Base-by-base conservation (phyloP, 1,140 invertebrate genomes). In the Bombus sylvicola region DNA sequence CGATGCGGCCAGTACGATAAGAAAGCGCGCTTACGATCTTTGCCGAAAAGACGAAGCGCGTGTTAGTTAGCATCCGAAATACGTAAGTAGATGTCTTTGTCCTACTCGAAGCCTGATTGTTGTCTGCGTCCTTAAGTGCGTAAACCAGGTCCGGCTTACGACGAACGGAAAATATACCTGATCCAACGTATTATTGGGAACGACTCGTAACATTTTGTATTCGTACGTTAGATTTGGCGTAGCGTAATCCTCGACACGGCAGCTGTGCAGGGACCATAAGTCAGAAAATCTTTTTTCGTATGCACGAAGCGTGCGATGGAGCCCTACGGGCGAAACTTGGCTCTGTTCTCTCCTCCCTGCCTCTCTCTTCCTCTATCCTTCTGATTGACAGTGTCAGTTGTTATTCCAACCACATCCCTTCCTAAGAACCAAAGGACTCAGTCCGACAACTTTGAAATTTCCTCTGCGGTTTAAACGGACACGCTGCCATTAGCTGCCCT, bases 321-420 rank as follows among this genome's bases (percentile, higher is more conserved):
- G 77, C 81, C 83, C 86, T 81, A 90, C 41, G 83, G 39, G 64
- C 80, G 77, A 57, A 68, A 41, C 78, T 79, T 43, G 47, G n/a
- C 53, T 79, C 34, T 8, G 6, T 43, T 78, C 68, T 39, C 25
- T 59, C 34, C 53, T 47, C 43, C 71, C 9, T 31, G 3, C 68
- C 39, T 1, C 25, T 31, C 73, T 74, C 59, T 64, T 57, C 57
- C 28, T 64, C 28, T 34, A 13, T 59, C 81, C 80, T 72, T 69
- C 86, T 75, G 78, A 82, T 69, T 81, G 76, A 81, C 66, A 76
- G 66, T 82, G 81, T 80, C 87, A 9, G 88, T 93, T 93, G 89
- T 92, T 93, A 93, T 93, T 93, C 93, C 87, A 92, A 77, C 47
- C 87, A 87, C 92, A 89, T 92, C 83, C 83, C 89, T 93, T 92